Percentiles rank a stretch among this genome's conserved stretches.
Evolutionary conservation across 92 coral and sea anemone species (phyloP).

Genomic region (Parazoanthus swiftii): DNA sequence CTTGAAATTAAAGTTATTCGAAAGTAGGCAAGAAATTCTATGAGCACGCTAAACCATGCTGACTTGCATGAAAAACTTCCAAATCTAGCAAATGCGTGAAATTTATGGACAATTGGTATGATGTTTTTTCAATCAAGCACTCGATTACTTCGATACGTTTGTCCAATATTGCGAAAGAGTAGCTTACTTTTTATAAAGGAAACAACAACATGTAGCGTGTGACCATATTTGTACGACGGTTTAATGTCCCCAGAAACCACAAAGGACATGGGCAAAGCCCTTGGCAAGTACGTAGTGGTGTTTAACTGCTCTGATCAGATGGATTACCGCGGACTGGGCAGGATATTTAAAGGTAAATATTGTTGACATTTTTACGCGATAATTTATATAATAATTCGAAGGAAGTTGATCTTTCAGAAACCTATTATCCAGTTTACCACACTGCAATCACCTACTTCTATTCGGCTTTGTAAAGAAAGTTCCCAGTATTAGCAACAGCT

Average conservation of each 20-base stretch:
- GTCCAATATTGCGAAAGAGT: background rate
- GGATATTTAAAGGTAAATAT: conserved; percentile 73
- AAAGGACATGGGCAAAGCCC: conserved; percentile 89
- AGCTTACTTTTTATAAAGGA: background rate
- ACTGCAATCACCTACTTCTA: too few relatives aligned
- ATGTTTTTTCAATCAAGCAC: background rate
- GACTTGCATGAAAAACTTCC: too few relatives aligned
- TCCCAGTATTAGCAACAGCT: too few relatives aligned
- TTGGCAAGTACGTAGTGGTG: conserved; percentile 87
- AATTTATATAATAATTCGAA: too few relatives aligned
- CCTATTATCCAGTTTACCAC: background rate
- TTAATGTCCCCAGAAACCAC: conserved; percentile 60
- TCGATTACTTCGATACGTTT: background rate
- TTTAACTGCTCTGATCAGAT: conserved; percentile 90
- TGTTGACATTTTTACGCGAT: background rate
- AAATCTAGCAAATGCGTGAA: background rate
- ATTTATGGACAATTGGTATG: background rate
- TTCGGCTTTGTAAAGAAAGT: too few relatives aligned
- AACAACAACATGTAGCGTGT: background rate
- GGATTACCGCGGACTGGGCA: conserved; percentile 87
- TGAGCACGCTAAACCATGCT: background rate
- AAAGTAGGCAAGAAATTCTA: background rate
- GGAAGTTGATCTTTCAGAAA: too few relatives aligned
- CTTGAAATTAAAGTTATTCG: background rate
- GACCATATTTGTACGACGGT: background rate